phyloP scores from a whole-genome alignment of 2,113 vertebrate genomes.

The Psilopogon haemacephalus region DNA sequence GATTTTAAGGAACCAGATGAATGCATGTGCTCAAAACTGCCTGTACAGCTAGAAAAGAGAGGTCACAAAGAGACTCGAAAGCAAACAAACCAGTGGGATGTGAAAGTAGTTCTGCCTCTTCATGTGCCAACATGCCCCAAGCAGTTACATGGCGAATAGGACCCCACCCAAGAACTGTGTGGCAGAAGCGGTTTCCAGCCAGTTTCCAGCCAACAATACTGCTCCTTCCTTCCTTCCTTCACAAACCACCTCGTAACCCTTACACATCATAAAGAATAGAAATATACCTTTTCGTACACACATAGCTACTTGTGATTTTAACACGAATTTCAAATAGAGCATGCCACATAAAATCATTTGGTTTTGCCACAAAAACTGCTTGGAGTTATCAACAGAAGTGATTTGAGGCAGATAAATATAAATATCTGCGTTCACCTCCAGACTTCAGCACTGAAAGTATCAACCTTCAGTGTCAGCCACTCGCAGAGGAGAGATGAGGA shows the following conservation, averaged over 20 bases:
- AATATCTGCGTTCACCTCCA: not conserved
- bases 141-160: not conserved
- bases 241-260: not conserved
- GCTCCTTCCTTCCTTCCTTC: not conserved
- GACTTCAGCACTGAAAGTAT: not conserved
- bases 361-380: not conserved
- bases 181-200: not conserved
- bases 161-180: not conserved
- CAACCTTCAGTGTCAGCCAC: not conserved
- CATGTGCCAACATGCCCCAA: not conserved
- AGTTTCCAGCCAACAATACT: not conserved
- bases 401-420: not conserved
- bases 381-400: not conserved
- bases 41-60: not conserved
- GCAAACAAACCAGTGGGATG: not conserved
- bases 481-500: not conserved
- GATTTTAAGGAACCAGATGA: not conserved
- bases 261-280: rapidly evolving
- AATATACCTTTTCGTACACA: not conserved
- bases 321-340: not conserved
- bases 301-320: rapidly evolving
- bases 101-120: rapidly evolving
- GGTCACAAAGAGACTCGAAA: not conserved
- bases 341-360: not conserved
- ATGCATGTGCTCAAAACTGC: not conserved